Conservation (phyloP, 1,140 invertebrate species). For the Drosophila nigrodunni region DNA sequence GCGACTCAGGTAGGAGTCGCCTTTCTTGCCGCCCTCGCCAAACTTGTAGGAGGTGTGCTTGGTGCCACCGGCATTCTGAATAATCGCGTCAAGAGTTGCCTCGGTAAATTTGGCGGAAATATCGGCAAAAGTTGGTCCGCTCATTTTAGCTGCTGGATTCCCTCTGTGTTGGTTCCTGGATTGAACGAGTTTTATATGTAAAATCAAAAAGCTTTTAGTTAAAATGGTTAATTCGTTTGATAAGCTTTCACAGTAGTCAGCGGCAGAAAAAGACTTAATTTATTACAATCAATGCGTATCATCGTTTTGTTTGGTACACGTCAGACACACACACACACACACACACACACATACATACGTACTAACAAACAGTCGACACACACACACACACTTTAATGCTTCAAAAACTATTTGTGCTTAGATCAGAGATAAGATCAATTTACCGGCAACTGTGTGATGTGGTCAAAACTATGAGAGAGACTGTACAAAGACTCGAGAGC, state of each 20-base stretch:
- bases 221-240: constrained; percentile 18
- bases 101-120: constrained; percentile 85
- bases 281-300: constrained; percentile 11
- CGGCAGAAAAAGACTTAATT: constrained; percentile 4
- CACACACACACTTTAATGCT: not conserved
- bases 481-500: not conserved
- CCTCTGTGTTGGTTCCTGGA: constrained; percentile 7
- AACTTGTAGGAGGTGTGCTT: constrained; percentile 85
- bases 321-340: constrained; percentile 16
- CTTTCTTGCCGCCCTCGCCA: constrained; percentile 86
- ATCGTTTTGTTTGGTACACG: constrained; percentile 53
- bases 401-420: constrained; percentile 23
- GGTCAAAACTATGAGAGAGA: constrained; percentile 5
- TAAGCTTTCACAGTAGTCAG: constrained; percentile 24
- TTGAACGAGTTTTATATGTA: constrained; percentile 15
- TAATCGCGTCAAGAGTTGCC: constrained; percentile 84
- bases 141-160: constrained; percentile 39
- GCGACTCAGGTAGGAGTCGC: constrained; percentile 88
- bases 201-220: not conserved
- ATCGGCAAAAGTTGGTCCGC: constrained; percentile 57
- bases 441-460: constrained; percentile 25
- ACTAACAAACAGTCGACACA: not conserved
- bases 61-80: constrained; percentile 79
- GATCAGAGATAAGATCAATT: constrained; percentile 27
- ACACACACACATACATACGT: not conserved